phyloP scores from a whole-genome alignment of 1,140 invertebrate species.

The Cherax destructor region DNA sequence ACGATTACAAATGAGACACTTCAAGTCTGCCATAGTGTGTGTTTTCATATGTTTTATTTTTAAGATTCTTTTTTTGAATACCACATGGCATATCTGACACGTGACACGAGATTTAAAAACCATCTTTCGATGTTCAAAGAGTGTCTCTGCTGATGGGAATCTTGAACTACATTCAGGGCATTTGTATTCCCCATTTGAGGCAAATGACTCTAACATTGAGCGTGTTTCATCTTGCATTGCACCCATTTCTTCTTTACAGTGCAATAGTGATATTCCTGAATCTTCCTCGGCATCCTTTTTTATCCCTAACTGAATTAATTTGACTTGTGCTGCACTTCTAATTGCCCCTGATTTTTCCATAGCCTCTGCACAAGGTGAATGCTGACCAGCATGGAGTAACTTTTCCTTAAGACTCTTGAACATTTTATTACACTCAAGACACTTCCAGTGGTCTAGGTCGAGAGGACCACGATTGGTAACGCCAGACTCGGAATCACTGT shows the following conservation, averaged over 20 bases:
- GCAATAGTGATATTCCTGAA: background rate
- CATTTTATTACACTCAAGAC: conserved; percentile 77
- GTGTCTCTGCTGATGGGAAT: conserved; percentile 75
- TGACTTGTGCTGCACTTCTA: conserved; percentile 37
- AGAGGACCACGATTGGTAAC: conserved; percentile 50
- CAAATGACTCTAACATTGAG: conserved; percentile 50
- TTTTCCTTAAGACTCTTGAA: conserved; percentile 81
- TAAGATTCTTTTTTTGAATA: conserved; percentile 87
- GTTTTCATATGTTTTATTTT: conserved; percentile 86
- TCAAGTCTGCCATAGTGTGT: conserved; percentile 86
- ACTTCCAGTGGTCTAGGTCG: conserved; percentile 71
- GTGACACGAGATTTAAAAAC: conserved; percentile 76
- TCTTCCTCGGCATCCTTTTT: conserved; percentile 27
- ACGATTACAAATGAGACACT: conserved; percentile 71
- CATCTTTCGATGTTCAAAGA: conserved; percentile 79
- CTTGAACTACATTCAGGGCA: conserved; percentile 74
- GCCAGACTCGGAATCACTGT: conserved; percentile 65
- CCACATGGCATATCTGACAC: conserved; percentile 87
- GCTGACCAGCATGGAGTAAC: conserved; percentile 68
- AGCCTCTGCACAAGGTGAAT: conserved; percentile 68
- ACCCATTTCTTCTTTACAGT: conserved; percentile 51
- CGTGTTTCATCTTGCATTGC: conserved; percentile 40
- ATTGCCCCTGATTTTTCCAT: conserved; percentile 59
- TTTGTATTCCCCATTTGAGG: conserved; percentile 79
- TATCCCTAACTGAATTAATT: conserved; percentile 7